phyloP scores from a whole-genome alignment of 2,888 invertebrate species.

The Sipha maydis region DNA sequence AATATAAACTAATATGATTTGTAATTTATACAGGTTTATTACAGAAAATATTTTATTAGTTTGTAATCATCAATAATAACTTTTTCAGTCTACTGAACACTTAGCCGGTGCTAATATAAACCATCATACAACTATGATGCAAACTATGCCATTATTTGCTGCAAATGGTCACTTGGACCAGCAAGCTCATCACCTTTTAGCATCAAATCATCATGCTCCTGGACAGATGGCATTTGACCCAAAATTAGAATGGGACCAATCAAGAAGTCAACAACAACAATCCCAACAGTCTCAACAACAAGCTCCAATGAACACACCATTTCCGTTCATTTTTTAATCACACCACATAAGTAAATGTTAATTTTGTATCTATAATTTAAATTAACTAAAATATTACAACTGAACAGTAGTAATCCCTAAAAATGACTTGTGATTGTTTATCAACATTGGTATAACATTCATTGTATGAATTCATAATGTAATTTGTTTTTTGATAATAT shows the following conservation, averaged over 20 bases:
- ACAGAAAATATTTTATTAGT: not conserved
- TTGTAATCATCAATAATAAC: not conserved
- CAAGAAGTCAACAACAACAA: conserved; percentile 56
- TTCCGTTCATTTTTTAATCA: conserved; percentile 58
- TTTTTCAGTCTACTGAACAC: conserved; percentile 44
- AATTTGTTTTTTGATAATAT: too few relatives aligned
- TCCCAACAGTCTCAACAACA: conserved; percentile 58
- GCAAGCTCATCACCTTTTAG: conserved; percentile 56
- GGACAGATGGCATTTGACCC: conserved; percentile 58
- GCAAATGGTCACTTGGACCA: conserved; percentile 56
- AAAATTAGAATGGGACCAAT: conserved; percentile 60
- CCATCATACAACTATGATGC: conserved; percentile 58
- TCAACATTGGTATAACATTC: too few relatives aligned
- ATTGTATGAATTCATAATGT: too few relatives aligned
- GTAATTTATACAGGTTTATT: too few relatives aligned
- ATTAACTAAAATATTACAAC: too few relatives aligned
- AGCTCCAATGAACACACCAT: conserved; percentile 58
- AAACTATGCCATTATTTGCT: conserved; percentile 58
- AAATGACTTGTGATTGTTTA: too few relatives aligned
- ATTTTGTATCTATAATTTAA: not conserved
- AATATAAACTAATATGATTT: too few relatives aligned
- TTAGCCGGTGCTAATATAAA: conserved; percentile 39
- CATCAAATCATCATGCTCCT: conserved; percentile 49
- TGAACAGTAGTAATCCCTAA: too few relatives aligned
- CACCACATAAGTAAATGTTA: conserved; percentile 43